Evolutionary conservation across 2,797 vertebrate species (phyloP).

Genomic region (Karalla daura): DNA sequence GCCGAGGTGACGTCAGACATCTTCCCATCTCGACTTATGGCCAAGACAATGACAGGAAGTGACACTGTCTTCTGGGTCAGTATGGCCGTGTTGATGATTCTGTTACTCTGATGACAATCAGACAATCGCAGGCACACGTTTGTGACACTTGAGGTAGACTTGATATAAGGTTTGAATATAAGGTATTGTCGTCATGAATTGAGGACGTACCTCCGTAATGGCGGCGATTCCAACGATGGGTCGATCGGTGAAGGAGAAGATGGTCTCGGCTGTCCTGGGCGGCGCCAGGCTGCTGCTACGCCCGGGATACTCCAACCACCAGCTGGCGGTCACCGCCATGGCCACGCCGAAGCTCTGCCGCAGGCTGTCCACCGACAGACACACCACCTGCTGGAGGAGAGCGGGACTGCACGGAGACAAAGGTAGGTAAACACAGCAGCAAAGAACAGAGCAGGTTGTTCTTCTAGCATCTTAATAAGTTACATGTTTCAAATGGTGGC

Average conservation of each 20-base stretch:
- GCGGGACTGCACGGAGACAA: conserved; percentile 56
- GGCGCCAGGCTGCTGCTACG: conserved; percentile 24
- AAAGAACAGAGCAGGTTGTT: no score
- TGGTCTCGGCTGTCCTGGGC: conserved; percentile 58
- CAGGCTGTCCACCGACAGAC: conserved; percentile 72
- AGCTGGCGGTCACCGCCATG: conserved; percentile 74
- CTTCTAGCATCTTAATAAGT: no score
- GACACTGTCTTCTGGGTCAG: conserved; percentile 76
- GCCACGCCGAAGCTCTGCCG: conserved; percentile 73
- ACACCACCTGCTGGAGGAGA: conserved; percentile 70
- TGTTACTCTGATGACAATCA: conserved; percentile 69
- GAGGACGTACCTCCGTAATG: conserved; percentile 73
- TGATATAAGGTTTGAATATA: no score
- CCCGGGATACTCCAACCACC: conserved; percentile 81
- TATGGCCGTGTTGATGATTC: conserved; percentile 83
- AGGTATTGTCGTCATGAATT: no score
- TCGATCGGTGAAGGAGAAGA: conserved; percentile 79
- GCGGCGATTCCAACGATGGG: conserved; percentile 77
- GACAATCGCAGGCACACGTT: no score
- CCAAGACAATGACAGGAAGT: conserved; percentile 76
- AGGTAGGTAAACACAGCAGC: no score
- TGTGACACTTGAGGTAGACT: not conserved
- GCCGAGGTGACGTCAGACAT: conserved; percentile 79
- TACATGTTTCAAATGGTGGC: no score
- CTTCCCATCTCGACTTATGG: conserved; percentile 67